A percentile compares a stretch with the other conserved stretches of the same genome.
Evolutionary conservation across 2,113 vertebrate genomes (phyloP).

Genomic region (Catharus bicknelli): DNA sequence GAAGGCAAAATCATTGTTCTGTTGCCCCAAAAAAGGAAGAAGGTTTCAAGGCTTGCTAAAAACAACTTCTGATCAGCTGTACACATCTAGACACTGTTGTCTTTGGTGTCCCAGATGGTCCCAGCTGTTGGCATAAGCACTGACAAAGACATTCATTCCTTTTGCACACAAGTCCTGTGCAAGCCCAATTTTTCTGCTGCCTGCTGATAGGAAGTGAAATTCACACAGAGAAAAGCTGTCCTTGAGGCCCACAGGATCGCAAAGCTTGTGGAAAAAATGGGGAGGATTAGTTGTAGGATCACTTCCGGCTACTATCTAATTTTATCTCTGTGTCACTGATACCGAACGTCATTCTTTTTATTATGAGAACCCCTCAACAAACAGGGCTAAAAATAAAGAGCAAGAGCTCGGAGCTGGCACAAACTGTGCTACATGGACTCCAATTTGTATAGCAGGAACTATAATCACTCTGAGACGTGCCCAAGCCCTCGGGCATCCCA

Average conservation of each 20-base stretch:
- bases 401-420: slow-evolving; percentile 24
- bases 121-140: slow-evolving; percentile 30
- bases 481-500: slow-evolving; percentile 65
- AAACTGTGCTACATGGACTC: slow-evolving; percentile 49
- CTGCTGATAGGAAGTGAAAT: slow-evolving; percentile 7
- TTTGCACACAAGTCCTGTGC: neutral
- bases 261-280: neutral
- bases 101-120: slow-evolving; percentile 26
- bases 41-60: slow-evolving; percentile 28
- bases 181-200: slow-evolving; percentile 25
- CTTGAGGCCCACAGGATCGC: neutral
- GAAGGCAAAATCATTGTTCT: neutral
- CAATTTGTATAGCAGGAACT: slow-evolving; percentile 71
- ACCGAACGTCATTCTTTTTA: slow-evolving; percentile 19
- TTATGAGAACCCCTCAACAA: slow-evolving; percentile 41
- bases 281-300: neutral
- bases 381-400: slow-evolving; percentile 65
- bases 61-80: neutral
- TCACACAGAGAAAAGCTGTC: slow-evolving; percentile 21
- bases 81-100: slow-evolving; percentile 12
- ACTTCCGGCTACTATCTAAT: slow-evolving; percentile 37
- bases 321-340: slow-evolving; percentile 39
- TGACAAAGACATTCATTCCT: slow-evolving; percentile 32
- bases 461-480: slow-evolving; percentile 65
- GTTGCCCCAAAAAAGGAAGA: slow-evolving; percentile 30